Evolutionary conservation across 2,888 invertebrate species (phyloP).

Genomic region (Hydrotaea cyrtoneurina): DNA sequence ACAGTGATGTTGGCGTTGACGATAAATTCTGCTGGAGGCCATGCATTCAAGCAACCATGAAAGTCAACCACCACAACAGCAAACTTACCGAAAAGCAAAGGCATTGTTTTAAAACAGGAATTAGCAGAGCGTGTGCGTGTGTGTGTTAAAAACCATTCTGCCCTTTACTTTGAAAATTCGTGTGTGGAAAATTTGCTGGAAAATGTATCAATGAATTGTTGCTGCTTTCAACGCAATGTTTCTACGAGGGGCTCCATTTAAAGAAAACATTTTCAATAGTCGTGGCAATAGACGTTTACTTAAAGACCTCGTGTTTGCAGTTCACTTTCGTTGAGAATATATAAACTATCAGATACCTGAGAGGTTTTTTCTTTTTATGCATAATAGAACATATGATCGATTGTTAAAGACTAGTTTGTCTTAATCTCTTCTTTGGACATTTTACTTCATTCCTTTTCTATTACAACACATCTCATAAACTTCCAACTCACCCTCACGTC

Average conservation of each 20-base stretch:
- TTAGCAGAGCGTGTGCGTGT: not conserved
- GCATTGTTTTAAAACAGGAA: constrained; percentile 27
- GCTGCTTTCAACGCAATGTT: not conserved
- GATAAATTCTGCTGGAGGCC: constrained; percentile 58
- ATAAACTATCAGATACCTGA: no score
- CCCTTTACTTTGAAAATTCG: not conserved
- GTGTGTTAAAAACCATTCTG: not conserved
- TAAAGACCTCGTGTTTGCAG: no score
- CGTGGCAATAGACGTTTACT: no score
- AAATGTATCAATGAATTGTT: constrained; percentile 59
- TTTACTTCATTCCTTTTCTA: no score
- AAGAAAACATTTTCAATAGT: no score
- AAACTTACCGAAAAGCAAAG: constrained; percentile 28
- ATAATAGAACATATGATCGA: no score
- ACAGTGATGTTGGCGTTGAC: constrained; percentile 31
- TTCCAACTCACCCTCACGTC: not conserved
- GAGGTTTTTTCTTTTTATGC: no score
- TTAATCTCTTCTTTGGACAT: no score
- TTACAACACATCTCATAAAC: no score
- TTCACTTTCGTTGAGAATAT: no score
- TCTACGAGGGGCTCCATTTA: not conserved
- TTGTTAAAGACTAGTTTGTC: no score
- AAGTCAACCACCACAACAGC: constrained; percentile 20
- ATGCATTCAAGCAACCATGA: constrained; percentile 25
- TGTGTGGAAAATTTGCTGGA: constrained; percentile 61